Base-by-base conservation (phyloP, 2,888 invertebrate genomes). In the Lasioglossum malachurum region DNA sequence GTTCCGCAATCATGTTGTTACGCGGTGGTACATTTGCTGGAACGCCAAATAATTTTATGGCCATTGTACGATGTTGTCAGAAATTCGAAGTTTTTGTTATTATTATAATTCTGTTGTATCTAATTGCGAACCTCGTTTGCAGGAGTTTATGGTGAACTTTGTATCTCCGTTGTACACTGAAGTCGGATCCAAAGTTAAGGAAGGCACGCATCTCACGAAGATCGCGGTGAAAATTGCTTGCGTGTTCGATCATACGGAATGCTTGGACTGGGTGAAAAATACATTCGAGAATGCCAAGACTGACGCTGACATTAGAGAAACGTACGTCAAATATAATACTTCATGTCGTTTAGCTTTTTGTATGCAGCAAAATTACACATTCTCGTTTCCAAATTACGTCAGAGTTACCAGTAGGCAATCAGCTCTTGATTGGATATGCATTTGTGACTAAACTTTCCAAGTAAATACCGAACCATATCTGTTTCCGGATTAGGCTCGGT, bases 141-240 rank as follows among this genome's bases (percentile, higher is more conserved):
- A 94, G 94, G 91, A 93, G 74, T 94, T 90, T 67, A 90, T 93
- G 89, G 82, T 89, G 23, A 88, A 87, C 19, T 92, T 93, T 74
- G 87, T 94, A 4, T 91, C 94, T 0, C 87, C 84, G 23, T 86
- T 94, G 8, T 94, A 92, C 69, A 84, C 81, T 12, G 91, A 92
- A 80, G 84, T 90, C 73, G 87, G 77, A 80, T 91, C 75, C 31
- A 87, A 5, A 10, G 10, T 78, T n/a, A 31, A 74, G 3, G 91
- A 93, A 38, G 94, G 94, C 57, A 90, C 90, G 4, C 89, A 89
- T 46, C 69, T 94, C 60, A 92, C 92, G 19, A 82, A 92, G 82
- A 86, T 93, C 3, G 91, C 93, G 5, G 84, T 93, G 38, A 88
- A 91, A 83, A 88, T 94, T 73, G 94, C 93, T 8, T 94, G 93